Conservation (phyloP, 2,888 invertebrate species). For the Amblyteles armatorius region DNA sequence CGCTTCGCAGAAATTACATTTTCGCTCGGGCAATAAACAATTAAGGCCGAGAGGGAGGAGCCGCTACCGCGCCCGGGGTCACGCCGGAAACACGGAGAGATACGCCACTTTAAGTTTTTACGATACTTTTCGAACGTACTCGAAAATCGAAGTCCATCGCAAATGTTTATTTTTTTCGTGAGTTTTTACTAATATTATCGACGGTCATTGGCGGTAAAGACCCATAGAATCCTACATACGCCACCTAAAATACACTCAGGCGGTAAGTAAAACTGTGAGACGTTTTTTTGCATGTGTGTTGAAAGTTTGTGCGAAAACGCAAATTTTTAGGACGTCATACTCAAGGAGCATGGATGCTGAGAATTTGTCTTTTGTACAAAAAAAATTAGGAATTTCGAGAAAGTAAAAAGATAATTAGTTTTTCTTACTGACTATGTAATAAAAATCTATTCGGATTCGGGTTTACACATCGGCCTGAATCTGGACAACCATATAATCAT, state of each 20-base stretch:
- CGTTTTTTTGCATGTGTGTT: too few species aligned
- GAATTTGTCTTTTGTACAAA: background rate
- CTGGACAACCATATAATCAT: background rate
- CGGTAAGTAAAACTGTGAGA: too few species aligned
- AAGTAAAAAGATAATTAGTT: too few species aligned
- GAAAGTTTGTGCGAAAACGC: too few species aligned
- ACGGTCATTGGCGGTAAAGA: background rate
- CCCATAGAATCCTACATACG: background rate
- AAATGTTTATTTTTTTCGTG: background rate
- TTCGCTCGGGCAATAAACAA: slow-evolving; percentile 56
- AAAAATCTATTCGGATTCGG: background rate
- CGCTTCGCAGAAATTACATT: slow-evolving; percentile 59
- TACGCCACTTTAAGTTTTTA: background rate
- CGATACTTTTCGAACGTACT: background rate
- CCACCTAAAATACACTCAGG: background rate
- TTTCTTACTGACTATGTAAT: background rate
- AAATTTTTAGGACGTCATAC: too few species aligned
- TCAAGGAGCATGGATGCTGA: background rate
- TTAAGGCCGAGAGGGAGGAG: slow-evolving; percentile 48
- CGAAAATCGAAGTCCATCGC: background rate
- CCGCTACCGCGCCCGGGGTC: slow-evolving; percentile 14
- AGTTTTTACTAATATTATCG: background rate
- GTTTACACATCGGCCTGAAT: background rate
- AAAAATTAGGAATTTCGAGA: too few species aligned
- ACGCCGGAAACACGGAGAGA: slow-evolving; percentile 14